Evolutionary conservation across 2,797 vertebrate genomes (phyloP), one percentile per base, ranked within the genome.

Genomic region (Paedocypris micromegethes): DNA sequence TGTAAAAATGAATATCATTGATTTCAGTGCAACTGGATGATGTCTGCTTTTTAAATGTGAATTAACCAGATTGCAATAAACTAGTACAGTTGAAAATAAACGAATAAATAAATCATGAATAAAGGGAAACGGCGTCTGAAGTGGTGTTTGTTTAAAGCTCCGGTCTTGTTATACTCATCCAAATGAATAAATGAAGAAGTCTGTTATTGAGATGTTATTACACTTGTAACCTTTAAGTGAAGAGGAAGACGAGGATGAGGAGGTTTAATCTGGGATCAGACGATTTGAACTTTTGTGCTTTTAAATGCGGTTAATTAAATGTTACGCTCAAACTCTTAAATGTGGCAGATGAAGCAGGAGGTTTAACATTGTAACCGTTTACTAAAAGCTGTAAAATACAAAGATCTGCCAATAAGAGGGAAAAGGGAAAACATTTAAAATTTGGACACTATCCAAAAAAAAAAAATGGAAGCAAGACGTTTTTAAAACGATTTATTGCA

Each of bases 31-130:
- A 87, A 93, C 93, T 95, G 94, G 93, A 95, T 92, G 93, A 89
- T 87, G 92, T 93, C 94, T 94, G 92, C 93, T 94, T 96, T 94
- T 93, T 94, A 93, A 94, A 94, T 94, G 94, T 95, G 94, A 96
- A 93, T 94, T 92, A 91, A 94, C 92, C 94, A 94, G 94, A 95
- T 92, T 92, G 92, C 93, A 95, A 94, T 94, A 93, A 92, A 93
- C 92, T 93, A 93, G 93, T 94, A 93, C 92, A 91, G 91, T 93
- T 90, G 90, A 85, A 86, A 85, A 80, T 86, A 85, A 79, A 78
- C 74, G 83, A 89, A 87, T 87, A 88, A 90, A 90, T 87, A 86
- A 87, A 89, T 85, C 83, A 86, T 79, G 86, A 95, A 95, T 93
- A 93, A 94, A 96, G 89, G 91, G 87, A 91, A 88, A 85, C 80